A percentile compares a stretch with the other conserved stretches of the same genome.
These are phyloP conservation scores for Grammomys surdaster DNA, from an alignment of 2,113 vertebrate genomes.

Conservation along the genomic window DNA sequence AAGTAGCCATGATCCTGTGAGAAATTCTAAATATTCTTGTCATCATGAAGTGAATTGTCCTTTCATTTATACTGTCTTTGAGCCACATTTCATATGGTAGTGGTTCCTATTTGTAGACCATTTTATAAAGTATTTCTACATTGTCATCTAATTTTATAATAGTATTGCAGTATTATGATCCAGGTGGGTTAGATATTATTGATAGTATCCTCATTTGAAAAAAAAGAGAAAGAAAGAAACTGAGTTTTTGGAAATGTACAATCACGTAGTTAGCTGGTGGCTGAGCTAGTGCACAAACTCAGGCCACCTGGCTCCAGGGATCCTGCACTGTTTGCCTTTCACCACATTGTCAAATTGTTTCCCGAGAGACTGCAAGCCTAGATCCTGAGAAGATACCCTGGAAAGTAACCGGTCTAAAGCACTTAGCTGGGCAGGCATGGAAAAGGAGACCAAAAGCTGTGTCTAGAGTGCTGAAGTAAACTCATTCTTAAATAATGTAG, in stretches of 20 bases:
- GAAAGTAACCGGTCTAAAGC: slow-evolving; percentile 45
- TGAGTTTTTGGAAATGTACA: neutral
- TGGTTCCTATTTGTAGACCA: slow-evolving; percentile 43
- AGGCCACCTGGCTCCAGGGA: neutral
- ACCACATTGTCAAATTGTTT: slow-evolving; percentile 54
- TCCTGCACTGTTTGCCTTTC: slow-evolving; percentile 36
- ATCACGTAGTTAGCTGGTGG: slow-evolving; percentile 22
- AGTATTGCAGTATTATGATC: slow-evolving; percentile 12
- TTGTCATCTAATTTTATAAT: slow-evolving; percentile 52
- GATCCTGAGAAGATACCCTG: slow-evolving; percentile 53
- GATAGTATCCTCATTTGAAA: slow-evolving; percentile 42
- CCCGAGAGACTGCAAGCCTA: slow-evolving; percentile 26
- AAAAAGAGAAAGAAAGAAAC: neutral
- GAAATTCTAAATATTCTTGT: neutral
- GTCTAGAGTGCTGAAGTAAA: slow-evolving; percentile 15
- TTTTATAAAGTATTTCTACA: slow-evolving; percentile 48
- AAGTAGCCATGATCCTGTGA: neutral
- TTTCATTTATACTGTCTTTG: slow-evolving; percentile 48
- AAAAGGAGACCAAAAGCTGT: neutral
- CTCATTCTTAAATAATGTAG: slow-evolving; percentile 56
- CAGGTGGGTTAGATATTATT: slow-evolving; percentile 32
- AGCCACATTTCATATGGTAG: slow-evolving; percentile 38
- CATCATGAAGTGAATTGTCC: neutral
- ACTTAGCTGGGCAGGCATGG: slow-evolving; percentile 12
- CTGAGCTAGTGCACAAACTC: neutral